phyloP scores from a whole-genome alignment of 2,888 invertebrate genomes.

The Pheosia tremula region DNA sequence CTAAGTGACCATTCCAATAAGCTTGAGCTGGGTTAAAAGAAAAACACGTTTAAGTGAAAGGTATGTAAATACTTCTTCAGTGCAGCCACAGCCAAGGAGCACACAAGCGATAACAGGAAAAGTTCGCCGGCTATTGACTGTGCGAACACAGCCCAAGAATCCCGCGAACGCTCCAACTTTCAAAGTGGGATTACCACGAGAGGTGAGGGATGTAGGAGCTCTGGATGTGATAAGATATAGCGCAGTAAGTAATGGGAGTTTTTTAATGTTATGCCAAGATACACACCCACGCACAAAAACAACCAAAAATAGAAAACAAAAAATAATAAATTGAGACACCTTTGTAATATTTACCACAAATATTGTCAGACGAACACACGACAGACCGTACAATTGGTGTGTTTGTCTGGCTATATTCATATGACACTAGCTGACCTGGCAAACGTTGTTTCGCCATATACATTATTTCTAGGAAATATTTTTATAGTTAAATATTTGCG shows the following conservation, averaged over 20 bases:
- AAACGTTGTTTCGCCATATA: too few relatives aligned
- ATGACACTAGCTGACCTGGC: too few relatives aligned
- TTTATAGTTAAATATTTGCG: too few relatives aligned
- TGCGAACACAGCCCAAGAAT: slow-evolving; percentile 30
- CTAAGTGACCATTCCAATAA: not conserved
- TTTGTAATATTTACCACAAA: too few relatives aligned
- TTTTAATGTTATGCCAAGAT: too few relatives aligned
- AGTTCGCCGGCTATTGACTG: slow-evolving; percentile 50
- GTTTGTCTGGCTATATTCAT: too few relatives aligned
- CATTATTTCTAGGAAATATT: too few relatives aligned
- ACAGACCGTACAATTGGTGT: too few relatives aligned
- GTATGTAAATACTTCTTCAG: not conserved
- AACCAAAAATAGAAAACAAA: too few relatives aligned
- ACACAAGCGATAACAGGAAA: slow-evolving; percentile 53
- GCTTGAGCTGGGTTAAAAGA: not conserved
- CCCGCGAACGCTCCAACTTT: slow-evolving; percentile 29
- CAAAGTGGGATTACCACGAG: slow-evolving; percentile 28
- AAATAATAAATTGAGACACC: too few relatives aligned
- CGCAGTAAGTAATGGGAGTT: not conserved
- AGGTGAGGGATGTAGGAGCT: slow-evolving; percentile 22
- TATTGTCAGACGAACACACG: too few relatives aligned
- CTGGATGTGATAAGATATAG: slow-evolving; percentile 7
- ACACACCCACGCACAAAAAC: too few relatives aligned
- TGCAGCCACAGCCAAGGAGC: slow-evolving; percentile 19
- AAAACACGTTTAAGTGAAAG: not conserved